Evolutionary conservation across 1,140 invertebrate species (phyloP), one percentile per base, ranked within the genome.

Genomic region (Hermetia illucens): DNA sequence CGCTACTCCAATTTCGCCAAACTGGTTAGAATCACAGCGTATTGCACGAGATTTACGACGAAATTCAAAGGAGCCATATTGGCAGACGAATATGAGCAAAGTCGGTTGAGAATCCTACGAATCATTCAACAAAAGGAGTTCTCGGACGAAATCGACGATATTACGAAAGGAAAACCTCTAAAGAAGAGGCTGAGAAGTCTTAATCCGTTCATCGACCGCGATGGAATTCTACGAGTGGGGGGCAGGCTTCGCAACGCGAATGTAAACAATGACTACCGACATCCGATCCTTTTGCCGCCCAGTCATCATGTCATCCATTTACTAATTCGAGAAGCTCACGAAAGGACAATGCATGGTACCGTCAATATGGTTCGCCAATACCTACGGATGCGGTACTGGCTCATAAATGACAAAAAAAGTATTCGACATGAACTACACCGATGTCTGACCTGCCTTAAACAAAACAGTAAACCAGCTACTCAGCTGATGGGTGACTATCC

Each of bases 401-500:
- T 49, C 8, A 4, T 49, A 4, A 39, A 34, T 5, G 47, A 43
- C 8, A 31, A 45, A 25, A 42, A 18, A n/a, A 24, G 43, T 17
- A 38, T 49, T 5, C 9, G 38, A 5, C n/a, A n/a, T n/a, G n/a
- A n/a, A n/a, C n/a, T n/a, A n/a, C n/a, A n/a, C 44, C 31, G 40
- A 18, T 52, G 51, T 29, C 18, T 49, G 2, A 34, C 9, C 3
- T 58, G 53, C 34, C 36, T 48, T 18, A 41, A 44, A 21, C 39
- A 42, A 32, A 27, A 41, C 21, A 29, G 34, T 9, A 24, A 8
- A 15, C 6, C 31, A 4, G 12, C 21, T 1, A 10, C 41, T 4
- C 49, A 46, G 25, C 9, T 49, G 6, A 63, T 64, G 56, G 55
- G 48, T 10, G 30, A 56, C 36, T 43, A 64, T 15, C 62, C 63